These are phyloP conservation scores for Omphaloscelis lunosa DNA, from an alignment of 2,888 invertebrate genomes.

Conservation along the genomic window DNA sequence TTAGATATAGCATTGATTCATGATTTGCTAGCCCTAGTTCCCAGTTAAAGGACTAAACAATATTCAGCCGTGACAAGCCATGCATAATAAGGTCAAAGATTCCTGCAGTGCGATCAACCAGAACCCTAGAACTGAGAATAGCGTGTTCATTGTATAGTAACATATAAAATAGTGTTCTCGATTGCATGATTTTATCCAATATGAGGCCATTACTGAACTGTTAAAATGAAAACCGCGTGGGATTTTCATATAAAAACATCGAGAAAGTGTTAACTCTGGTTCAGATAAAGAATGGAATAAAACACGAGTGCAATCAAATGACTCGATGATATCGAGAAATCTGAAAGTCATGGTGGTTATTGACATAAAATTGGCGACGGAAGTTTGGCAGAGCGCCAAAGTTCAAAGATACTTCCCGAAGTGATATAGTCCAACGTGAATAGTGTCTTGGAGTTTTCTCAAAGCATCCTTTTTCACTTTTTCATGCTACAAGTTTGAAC, in stretches of 20 bases:
- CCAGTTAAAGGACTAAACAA: slow-evolving; percentile 27
- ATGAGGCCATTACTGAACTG: slow-evolving; percentile 46
- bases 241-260: slow-evolving; percentile 40
- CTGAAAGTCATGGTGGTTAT: slow-evolving; percentile 57
- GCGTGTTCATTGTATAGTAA: slow-evolving; percentile 7
- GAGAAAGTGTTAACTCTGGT: slow-evolving; percentile 42
- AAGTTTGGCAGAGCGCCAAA: slow-evolving; percentile 60
- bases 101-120: slow-evolving; percentile 35
- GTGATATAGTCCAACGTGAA: slow-evolving; percentile 32
- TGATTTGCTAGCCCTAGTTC: slow-evolving; percentile 16
- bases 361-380: slow-evolving; percentile 59
- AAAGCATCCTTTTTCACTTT: not conserved
- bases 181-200: slow-evolving; percentile 47
- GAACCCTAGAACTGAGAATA: slow-evolving; percentile 44
- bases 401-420: slow-evolving; percentile 55
- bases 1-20: not conserved
- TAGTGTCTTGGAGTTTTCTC: slow-evolving; percentile 30
- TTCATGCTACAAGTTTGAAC: not conserved
- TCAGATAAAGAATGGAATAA: slow-evolving; percentile 25
- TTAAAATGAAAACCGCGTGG: slow-evolving; percentile 45
- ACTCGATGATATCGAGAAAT: slow-evolving; percentile 52
- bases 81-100: slow-evolving; percentile 49
- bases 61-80: slow-evolving; percentile 35
- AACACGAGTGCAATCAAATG: slow-evolving; percentile 42
- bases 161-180: slow-evolving; percentile 16